Percentiles rank a stretch among this genome's conserved stretches.
These are phyloP conservation scores for Epinephelus moara DNA, from an alignment of 2,113 vertebrate species.

Conservation along the genomic window DNA sequence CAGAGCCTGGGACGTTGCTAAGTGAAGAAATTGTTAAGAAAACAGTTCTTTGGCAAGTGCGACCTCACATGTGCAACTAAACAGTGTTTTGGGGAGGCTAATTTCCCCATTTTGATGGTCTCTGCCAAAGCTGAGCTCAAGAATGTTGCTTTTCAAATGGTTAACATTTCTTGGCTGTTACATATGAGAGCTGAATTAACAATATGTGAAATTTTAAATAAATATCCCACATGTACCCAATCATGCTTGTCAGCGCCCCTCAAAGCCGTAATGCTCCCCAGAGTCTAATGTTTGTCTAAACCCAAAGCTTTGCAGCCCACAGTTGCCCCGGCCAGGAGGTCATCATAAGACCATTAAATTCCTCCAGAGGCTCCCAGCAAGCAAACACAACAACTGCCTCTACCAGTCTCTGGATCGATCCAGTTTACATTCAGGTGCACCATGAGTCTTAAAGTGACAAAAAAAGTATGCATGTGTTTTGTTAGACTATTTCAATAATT, in stretches of 20 bases:
- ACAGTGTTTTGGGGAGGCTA: constrained; percentile 25
- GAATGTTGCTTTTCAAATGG: constrained; percentile 45
- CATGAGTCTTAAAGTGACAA: not conserved
- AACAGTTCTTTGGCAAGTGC: constrained; percentile 60
- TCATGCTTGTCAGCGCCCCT: constrained; percentile 48
- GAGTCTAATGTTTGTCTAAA: constrained; percentile 55
- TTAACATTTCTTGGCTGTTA: constrained; percentile 49
- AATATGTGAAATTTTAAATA: constrained; percentile 57
- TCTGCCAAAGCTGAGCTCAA: constrained; percentile 25
- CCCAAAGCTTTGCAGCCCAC: constrained; percentile 22
- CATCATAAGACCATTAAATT: constrained; percentile 48
- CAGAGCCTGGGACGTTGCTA: constrained; percentile 33
- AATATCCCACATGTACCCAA: constrained; percentile 56
- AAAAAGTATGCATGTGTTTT: too few species aligned
- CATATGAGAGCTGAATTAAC: constrained; percentile 40
- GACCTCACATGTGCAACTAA: constrained; percentile 52
- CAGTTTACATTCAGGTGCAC: constrained; percentile 31
- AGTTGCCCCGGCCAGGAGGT: constrained; percentile 21
- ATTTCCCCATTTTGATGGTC: constrained; percentile 41
- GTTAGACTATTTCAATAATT: too few species aligned
- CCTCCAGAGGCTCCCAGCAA: constrained; percentile 13
- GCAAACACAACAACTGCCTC: constrained; percentile 47
- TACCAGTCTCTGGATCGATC: constrained; percentile 3
- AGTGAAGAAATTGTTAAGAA: constrained; percentile 66
- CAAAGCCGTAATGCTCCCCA: constrained; percentile 38